Evolutionary conservation across 1,140 invertebrate species (phyloP), one percentile per base, ranked within the genome.

Genomic region (Ectropis grisescens): DNA sequence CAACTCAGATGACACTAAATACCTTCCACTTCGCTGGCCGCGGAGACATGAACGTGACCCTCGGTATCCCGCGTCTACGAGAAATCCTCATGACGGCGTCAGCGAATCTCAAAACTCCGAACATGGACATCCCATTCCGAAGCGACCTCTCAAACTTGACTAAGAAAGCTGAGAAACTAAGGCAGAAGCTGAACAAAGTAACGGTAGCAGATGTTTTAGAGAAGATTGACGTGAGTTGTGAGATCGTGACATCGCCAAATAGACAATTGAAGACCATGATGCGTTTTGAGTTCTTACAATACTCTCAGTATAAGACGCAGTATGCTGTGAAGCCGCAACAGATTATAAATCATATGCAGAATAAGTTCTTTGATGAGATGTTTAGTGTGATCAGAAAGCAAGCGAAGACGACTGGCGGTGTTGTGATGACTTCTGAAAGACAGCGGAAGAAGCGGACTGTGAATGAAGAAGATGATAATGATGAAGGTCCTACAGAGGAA

Each of bases 21-120:
- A 99, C 98, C 19, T 99, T 99, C 81, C 98, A 99, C 71, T 99
- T 99, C 84, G 98, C 98, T 53, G 98, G 98, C 75, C 89, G 96
- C 83, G 97, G 97, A 86, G 98, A 99, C 81, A 99, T 99, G 96
- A 99, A 99, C 79, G 97, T 99, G 0, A 99, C 98, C 0, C 84
- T 99, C 1, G 97, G 95, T 87, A 98, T 99, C 50, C 98, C 97
- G 0, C 87, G 98, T 53, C 82, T 99, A 1, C 84, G 96, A 59
- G 98, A 99, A 87, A 97, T 99, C 45, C 82, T 99, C 0, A 98
- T 99, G 95, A 92, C 94, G 47, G 96, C 96, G 0, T 93, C 94
- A 1, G 89, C 88, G 8, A 91, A 91, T 28, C 94, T 98, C 9
- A 96, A 97, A 76, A 99, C 98, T 9, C 98, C 98, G 0, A 93